phyloP scores from a whole-genome alignment of 2,888 invertebrate genomes.

The Galerucella pusilla region DNA sequence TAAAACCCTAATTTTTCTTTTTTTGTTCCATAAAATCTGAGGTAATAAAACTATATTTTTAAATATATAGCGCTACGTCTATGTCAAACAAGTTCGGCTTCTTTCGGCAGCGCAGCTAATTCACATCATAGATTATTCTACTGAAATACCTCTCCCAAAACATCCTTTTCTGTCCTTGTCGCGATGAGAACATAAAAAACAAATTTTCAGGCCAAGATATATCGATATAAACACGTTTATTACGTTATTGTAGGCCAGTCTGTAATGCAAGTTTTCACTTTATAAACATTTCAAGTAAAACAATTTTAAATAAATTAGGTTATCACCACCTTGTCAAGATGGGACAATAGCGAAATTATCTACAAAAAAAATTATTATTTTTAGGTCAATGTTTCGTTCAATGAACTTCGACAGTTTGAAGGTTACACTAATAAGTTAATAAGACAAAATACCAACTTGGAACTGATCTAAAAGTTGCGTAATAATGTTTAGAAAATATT shows the following conservation, averaged over 20 bases:
- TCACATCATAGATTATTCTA: not conserved
- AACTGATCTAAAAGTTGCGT: not conserved
- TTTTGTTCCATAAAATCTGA: no score
- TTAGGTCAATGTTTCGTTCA: slow-evolving; percentile 11
- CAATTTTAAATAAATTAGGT: not conserved
- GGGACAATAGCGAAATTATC: slow-evolving; percentile 1
- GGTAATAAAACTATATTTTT: not conserved
- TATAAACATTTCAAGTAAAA: not conserved
- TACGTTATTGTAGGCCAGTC: slow-evolving; percentile 17
- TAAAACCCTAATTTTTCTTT: no score
- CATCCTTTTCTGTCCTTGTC: slow-evolving; percentile 17
- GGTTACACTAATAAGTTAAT: not conserved
- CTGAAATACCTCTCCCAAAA: slow-evolving; percentile 8
- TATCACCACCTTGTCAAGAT: not conserved
- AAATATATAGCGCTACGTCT: not conserved
- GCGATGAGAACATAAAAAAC: slow-evolving; percentile 14
- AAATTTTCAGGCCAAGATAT: slow-evolving; percentile 14
- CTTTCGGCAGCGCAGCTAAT: slow-evolving; percentile 1
- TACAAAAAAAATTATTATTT: slow-evolving; percentile 3
- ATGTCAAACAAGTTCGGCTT: not conserved
- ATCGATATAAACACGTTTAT: slow-evolving; percentile 16
- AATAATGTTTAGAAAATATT: not conserved
- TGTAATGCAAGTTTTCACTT: not conserved
- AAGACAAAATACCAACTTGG: not conserved
- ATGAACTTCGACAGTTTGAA: slow-evolving; percentile 7